These are phyloP conservation scores for Platichthys flesus DNA, from an alignment of 2,113 vertebrate genomes.

Conservation along the genomic window DNA sequence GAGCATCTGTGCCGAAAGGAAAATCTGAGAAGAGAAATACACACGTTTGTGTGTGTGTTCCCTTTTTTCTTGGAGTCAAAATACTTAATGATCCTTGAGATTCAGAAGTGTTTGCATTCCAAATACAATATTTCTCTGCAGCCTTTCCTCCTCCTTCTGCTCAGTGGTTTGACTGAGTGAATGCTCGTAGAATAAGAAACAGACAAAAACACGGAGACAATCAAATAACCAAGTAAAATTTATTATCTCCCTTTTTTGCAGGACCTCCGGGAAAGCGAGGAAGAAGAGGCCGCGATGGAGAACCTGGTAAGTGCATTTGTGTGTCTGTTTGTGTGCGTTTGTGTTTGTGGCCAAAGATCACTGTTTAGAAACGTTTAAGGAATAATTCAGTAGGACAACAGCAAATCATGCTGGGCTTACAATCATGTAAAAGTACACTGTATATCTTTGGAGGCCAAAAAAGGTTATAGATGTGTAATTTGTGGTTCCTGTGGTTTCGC, in stretches of 20 bases:
- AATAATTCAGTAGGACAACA: conserved; percentile 59
- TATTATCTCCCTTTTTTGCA: conserved; percentile 68
- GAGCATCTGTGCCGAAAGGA: conserved; percentile 38
- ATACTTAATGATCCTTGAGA: conserved; percentile 41
- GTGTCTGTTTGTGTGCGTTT: conserved; percentile 74
- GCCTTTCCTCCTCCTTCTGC: conserved; percentile 23
- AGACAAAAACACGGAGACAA: conserved; percentile 41
- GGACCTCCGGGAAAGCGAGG: conserved; percentile 97
- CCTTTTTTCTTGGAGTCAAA: conserved; percentile 12
- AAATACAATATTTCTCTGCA: conserved; percentile 38
- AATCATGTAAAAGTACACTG: conserved; percentile 61
- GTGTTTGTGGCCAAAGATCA: conserved; percentile 56
- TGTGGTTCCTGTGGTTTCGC: conserved; percentile 53
- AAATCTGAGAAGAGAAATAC: conserved; percentile 5
- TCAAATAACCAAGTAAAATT: conserved; percentile 34
- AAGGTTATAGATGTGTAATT: conserved; percentile 67
- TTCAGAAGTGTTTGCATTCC: conserved; percentile 27
- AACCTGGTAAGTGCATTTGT: conserved; percentile 88
- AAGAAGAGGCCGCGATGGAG: conserved; percentile 95
- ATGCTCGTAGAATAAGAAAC: conserved; percentile 30
- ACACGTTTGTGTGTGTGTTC: conserved; percentile 13
- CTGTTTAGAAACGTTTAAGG: conserved; percentile 32
- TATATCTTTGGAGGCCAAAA: conserved; percentile 63
- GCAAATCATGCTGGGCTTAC: conserved; percentile 48
- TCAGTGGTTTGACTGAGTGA: conserved; percentile 26